A percentile compares a stretch with the other conserved stretches of the same genome.
Conservation (phyloP, 2,113 vertebrate species). For the Dolichallabes microphthalmus region DNA sequence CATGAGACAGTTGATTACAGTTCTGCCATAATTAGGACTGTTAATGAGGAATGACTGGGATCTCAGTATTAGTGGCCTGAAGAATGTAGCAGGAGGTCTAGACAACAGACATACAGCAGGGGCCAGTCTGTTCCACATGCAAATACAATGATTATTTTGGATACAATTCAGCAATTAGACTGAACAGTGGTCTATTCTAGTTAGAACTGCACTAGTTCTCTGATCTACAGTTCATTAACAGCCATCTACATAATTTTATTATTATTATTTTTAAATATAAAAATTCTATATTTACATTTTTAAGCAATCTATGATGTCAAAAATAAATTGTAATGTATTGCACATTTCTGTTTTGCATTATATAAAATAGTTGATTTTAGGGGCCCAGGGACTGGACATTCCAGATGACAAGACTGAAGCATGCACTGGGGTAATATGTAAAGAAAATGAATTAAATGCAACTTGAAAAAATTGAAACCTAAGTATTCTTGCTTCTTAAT, state of each 20-base stretch:
- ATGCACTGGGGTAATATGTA: not conserved
- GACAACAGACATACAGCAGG: conserved; percentile 37
- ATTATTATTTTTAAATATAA: too few species aligned
- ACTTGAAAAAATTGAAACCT: not conserved
- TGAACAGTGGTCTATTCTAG: not conserved
- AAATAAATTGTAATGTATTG: not conserved
- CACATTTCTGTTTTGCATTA: not conserved
- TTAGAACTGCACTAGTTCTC: not conserved
- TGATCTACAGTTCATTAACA: not conserved
- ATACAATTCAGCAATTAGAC: not conserved
- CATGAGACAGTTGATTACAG: conserved; percentile 86
- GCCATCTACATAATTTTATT: not conserved
- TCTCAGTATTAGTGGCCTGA: conserved; percentile 55
- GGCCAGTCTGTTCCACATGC: conserved; percentile 24
- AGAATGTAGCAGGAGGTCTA: conserved; percentile 8
- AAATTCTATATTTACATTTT: too few species aligned
- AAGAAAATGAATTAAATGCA: not conserved
- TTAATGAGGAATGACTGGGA: conserved; percentile 58
- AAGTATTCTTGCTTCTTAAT: not conserved
- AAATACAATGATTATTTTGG: conserved; percentile 69
- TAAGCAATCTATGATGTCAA: not conserved
- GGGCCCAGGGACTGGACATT: too few species aligned
- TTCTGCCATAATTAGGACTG: conserved; percentile 78
- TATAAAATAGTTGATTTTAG: not conserved
- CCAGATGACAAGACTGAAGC: not conserved